These are phyloP conservation scores for Euproctis similis DNA, from an alignment of 2,888 invertebrate genomes.

Conservation along the genomic window DNA sequence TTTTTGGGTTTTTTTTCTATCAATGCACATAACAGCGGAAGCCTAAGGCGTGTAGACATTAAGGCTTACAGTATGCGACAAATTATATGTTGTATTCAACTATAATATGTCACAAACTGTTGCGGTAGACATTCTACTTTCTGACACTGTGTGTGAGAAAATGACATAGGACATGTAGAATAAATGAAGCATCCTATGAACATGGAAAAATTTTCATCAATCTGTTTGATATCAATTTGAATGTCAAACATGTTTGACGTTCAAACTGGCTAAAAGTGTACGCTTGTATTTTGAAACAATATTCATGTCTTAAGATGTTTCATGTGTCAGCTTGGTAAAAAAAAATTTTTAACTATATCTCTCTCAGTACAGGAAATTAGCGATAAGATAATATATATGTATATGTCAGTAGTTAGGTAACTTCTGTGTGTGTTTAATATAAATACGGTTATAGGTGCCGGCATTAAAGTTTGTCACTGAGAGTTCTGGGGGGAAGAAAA, in stretches of 20 bases:
- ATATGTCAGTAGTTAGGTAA: slow-evolving; percentile 59
- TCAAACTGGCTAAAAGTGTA: too few species aligned
- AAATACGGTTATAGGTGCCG: too few species aligned
- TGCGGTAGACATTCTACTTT: slow-evolving; percentile 32
- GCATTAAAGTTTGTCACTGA: too few species aligned
- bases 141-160: slow-evolving; percentile 27
- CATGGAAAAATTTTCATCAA: too few species aligned
- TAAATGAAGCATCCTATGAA: slow-evolving; percentile 24
- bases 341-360: slow-evolving; percentile 70
- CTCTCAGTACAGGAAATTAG: slow-evolving; percentile 75
- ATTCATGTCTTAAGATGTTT: slow-evolving; percentile 25
- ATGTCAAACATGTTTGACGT: too few species aligned
- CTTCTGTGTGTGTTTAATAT: slow-evolving; percentile 53
- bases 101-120: slow-evolving; percentile 33
- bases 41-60: slow-evolving; percentile 48
- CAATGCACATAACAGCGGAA: slow-evolving; percentile 30
- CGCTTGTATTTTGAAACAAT: too few species aligned
- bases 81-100: slow-evolving; percentile 41
- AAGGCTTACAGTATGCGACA: slow-evolving; percentile 35
- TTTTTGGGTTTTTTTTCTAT: too few species aligned
- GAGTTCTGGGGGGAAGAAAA: too few species aligned
- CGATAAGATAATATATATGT: too few species aligned
- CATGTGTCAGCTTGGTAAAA: slow-evolving; percentile 44
- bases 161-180: slow-evolving; percentile 18
- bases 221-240: too few species aligned